Conservation (phyloP, 1,140 invertebrate species). For the Goniozus legneri region DNA sequence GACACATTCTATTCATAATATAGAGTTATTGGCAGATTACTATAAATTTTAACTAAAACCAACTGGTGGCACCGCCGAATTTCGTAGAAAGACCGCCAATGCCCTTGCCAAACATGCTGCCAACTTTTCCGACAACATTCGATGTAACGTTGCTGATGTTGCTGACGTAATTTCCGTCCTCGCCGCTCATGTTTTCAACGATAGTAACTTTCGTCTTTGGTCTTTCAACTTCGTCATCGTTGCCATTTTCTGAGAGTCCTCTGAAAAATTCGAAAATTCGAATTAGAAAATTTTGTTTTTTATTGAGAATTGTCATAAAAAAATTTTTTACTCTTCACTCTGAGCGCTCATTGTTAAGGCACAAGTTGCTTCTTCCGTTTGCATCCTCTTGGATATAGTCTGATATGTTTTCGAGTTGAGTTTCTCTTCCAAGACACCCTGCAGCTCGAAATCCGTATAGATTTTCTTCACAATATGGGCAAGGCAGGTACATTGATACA, state of each 20-base stretch:
- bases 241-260: constrained; percentile 59
- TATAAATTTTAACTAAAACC: constrained; percentile 58
- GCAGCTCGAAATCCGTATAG: constrained; percentile 97
- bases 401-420: constrained; percentile 97
- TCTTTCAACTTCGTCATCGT: constrained; percentile 61
- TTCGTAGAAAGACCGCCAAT: constrained; percentile 79
- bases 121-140: constrained; percentile 73
- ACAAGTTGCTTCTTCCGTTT: constrained; percentile 95
- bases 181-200: constrained; percentile 58
- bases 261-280: constrained; percentile 20
- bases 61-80: constrained; percentile 67
- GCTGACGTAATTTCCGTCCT: constrained; percentile 63
- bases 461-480: constrained; percentile 98
- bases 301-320: background rate
- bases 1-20: constrained; percentile 31
- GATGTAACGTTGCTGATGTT: constrained; percentile 71
- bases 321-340: constrained; percentile 57
- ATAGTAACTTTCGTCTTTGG: constrained; percentile 64
- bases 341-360: constrained; percentile 78
- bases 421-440: constrained; percentile 97
- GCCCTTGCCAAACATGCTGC: constrained; percentile 79
- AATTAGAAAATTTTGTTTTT: constrained; percentile 4
- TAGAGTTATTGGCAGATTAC: background rate
- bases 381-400: constrained; percentile 87
- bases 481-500: constrained; percentile 95